Percentiles rank a stretch among this genome's conserved stretches.
Conservation (phyloP, 2,888 invertebrate species). For the Sphinx pinastri region DNA sequence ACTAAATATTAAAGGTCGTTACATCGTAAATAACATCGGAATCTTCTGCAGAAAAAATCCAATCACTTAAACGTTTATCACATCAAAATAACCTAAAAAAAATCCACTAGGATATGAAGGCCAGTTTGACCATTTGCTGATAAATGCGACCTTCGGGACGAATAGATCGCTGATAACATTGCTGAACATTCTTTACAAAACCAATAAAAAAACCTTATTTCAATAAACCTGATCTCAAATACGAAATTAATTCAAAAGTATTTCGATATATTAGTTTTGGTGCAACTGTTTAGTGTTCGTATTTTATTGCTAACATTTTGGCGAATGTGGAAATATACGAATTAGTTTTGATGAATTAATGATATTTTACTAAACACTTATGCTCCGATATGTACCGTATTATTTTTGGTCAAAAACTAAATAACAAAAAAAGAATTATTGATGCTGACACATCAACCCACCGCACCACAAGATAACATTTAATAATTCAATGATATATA, state of each 20-base stretch:
- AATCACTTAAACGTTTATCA: not conserved
- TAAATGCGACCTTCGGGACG: slow-evolving; percentile 4
- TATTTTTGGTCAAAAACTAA: too few relatives aligned
- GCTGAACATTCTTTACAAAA: not conserved
- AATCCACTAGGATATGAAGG: slow-evolving; percentile 7
- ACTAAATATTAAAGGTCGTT: too few relatives aligned
- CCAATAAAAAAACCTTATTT: slow-evolving; percentile 19
- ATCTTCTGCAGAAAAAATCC: not conserved
- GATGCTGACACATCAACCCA: slow-evolving; percentile 6
- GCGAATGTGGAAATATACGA: not conserved
- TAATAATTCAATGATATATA: slow-evolving; percentile 68
- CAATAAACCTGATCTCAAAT: slow-evolving; percentile 34
- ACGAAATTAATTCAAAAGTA: slow-evolving; percentile 22
- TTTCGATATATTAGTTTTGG: not conserved
- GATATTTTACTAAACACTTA: not conserved
- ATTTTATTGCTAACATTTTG: not conserved
- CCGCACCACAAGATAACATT: slow-evolving; percentile 34
- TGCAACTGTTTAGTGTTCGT: not conserved
- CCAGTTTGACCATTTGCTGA: not conserved
- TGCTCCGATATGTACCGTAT: too few relatives aligned
- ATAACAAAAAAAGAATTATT: not conserved
- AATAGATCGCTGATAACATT: slow-evolving; percentile 13
- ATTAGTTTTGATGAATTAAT: too few relatives aligned
- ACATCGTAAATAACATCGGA: not conserved
- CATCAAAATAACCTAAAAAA: not conserved